Conservation (phyloP, 2,113 vertebrate species). For the Alouatta palliata region DNA sequence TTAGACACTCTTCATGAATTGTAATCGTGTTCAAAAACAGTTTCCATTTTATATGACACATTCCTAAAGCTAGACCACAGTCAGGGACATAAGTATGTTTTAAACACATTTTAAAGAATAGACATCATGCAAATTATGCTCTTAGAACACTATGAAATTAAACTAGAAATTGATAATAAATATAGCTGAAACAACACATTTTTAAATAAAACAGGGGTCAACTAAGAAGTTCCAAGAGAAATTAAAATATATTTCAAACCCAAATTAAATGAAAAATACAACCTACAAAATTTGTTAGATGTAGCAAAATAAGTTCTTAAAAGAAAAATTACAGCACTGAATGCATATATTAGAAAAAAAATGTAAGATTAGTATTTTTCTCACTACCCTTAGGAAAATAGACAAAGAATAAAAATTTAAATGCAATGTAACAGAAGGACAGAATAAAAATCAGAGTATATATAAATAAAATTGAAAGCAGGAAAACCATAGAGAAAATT, state of each 20-base stretch:
- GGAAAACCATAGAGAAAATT: not conserved
- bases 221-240: not conserved
- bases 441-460: not conserved
- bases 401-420: not conserved
- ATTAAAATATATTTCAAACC: not conserved
- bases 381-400: not conserved
- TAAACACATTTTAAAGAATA: not conserved
- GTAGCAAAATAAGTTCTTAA: not conserved
- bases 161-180: not conserved
- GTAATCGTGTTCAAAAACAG: not conserved
- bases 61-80: not conserved
- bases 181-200: not conserved
- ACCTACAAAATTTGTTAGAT: not conserved
- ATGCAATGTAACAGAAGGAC: not conserved
- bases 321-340: not conserved
- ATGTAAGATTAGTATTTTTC: not conserved
- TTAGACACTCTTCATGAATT: not conserved
- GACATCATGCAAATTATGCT: not conserved
- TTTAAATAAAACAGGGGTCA: not conserved
- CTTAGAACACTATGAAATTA: not conserved
- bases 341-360: not conserved
- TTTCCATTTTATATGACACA: not conserved
- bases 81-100: not conserved
- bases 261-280: not conserved
- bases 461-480: not conserved